These are phyloP conservation scores for Matsumyia berberina DNA, from an alignment of 2,888 invertebrate genomes.

Conservation along the genomic window DNA sequence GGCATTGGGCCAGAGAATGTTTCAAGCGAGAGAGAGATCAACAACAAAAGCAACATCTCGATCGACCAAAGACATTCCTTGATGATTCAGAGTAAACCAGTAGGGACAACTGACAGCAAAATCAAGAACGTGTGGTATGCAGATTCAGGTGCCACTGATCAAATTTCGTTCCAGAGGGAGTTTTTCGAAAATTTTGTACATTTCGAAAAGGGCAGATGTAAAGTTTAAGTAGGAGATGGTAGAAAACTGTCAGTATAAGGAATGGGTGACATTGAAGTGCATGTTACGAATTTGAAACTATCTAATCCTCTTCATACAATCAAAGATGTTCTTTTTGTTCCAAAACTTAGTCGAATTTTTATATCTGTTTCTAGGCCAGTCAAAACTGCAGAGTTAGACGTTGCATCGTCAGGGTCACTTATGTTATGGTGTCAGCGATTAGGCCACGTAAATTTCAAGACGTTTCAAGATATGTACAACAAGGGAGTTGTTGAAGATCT, in stretches of 20 bases:
- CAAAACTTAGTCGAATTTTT: slow-evolving; percentile 59
- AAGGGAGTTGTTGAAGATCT: slow-evolving; percentile 22
- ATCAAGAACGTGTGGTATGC: too few relatives aligned
- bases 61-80: too few relatives aligned
- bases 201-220: slow-evolving; percentile 42
- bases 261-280: slow-evolving; percentile 21
- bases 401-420: slow-evolving; percentile 61
- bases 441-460: neutral
- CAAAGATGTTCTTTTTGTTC: too few relatives aligned
- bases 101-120: too few relatives aligned
- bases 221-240: slow-evolving; percentile 32
- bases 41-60: too few relatives aligned
- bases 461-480: neutral
- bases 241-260: slow-evolving; percentile 26
- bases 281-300: slow-evolving; percentile 62
- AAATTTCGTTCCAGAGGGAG: too few relatives aligned
- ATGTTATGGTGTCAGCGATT: slow-evolving; percentile 57
- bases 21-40: too few relatives aligned
- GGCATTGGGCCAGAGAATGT: slow-evolving; percentile 59
- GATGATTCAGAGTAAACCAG: too few relatives aligned
- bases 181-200: slow-evolving; percentile 48
- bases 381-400: slow-evolving; percentile 53
- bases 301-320: too few relatives aligned
- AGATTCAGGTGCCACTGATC: too few relatives aligned
- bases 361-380: slow-evolving; percentile 56